Conservation (phyloP, 2,797 vertebrate genomes). For the Diglossa cyanea region DNA sequence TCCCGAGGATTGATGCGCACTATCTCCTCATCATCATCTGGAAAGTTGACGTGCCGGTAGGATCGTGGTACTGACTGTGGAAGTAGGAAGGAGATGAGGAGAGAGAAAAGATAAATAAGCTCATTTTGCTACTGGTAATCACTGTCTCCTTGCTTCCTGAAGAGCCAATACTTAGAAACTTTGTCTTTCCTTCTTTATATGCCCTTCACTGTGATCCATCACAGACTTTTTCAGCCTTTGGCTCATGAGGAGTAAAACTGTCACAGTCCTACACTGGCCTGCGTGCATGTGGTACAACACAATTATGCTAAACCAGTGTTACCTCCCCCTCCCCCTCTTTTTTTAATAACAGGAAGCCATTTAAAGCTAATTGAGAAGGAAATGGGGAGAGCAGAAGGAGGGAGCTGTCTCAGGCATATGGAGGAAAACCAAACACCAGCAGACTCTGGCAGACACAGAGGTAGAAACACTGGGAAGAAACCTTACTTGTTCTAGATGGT, state of each 20-base stretch:
- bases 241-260: not conserved
- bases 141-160: not conserved
- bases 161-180: not conserved
- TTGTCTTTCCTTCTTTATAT: not conserved
- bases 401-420: not conserved
- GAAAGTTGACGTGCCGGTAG: conserved; percentile 89
- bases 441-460: not conserved
- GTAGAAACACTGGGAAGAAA: not conserved
- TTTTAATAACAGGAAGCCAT: not conserved
- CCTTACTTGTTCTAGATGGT: conserved; percentile 91
- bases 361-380: not conserved
- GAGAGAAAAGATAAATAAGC: not conserved
- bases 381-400: not conserved
- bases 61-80: conserved; percentile 81
- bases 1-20: conserved; percentile 97
- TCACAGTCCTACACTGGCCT: not conserved
- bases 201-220: rapidly evolving
- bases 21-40: conserved; percentile 92
- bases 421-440: not conserved
- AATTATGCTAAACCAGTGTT: not conserved
- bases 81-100: not conserved
- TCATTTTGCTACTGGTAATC: not conserved
- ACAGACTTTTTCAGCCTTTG: not conserved
- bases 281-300: rapidly evolving
- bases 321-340: not conserved